These are phyloP conservation scores for Eretmocerus hayati DNA, from an alignment of 2,888 invertebrate genomes.

Conservation along the genomic window DNA sequence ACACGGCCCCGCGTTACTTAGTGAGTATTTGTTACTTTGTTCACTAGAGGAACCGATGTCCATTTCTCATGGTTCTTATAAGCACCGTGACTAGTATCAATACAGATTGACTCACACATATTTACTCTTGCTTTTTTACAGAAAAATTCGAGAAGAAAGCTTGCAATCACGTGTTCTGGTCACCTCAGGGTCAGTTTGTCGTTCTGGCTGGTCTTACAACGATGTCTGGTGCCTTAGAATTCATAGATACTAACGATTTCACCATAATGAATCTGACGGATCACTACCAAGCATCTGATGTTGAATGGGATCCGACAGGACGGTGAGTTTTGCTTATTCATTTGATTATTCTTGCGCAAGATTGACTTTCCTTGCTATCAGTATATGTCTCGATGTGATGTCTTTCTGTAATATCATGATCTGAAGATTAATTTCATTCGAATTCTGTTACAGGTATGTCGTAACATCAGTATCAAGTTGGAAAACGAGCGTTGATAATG, in stretches of 20 bases:
- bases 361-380: too few relatives aligned
- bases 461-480: slow-evolving; percentile 92
- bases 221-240: slow-evolving; percentile 85
- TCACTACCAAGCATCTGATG: slow-evolving; percentile 89
- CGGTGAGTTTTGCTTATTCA: slow-evolving; percentile 47
- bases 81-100: too few relatives aligned
- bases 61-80: too few relatives aligned
- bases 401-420: too few relatives aligned
- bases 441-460: slow-evolving; percentile 57
- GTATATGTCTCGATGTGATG: too few relatives aligned
- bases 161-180: slow-evolving; percentile 93
- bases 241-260: slow-evolving; percentile 92
- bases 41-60: background rate
- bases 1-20: slow-evolving; percentile 79
- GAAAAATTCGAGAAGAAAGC: slow-evolving; percentile 69
- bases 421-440: background rate
- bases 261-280: slow-evolving; percentile 90
- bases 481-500: slow-evolving; percentile 86
- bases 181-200: slow-evolving; percentile 90
- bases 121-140: slow-evolving; percentile 30
- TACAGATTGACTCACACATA: too few relatives aligned
- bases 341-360: too few relatives aligned
- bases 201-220: slow-evolving; percentile 82
- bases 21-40: slow-evolving; percentile 54
- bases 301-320: slow-evolving; percentile 99